Conservation (phyloP, 2,797 vertebrate species). For the Chelmon rostratus region DNA sequence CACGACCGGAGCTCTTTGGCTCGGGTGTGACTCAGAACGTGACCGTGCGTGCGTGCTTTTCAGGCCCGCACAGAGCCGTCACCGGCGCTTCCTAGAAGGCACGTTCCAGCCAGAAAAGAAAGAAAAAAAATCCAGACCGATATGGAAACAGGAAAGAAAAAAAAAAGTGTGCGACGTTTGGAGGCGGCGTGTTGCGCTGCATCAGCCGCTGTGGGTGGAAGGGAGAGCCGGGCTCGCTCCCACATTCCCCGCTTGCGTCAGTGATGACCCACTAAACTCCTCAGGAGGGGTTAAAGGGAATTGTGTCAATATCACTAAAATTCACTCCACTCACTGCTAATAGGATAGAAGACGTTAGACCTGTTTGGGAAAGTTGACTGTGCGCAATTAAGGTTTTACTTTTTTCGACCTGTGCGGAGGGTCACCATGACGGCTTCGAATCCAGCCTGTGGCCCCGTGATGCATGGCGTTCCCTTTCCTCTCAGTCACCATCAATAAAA, state of each 20-base stretch:
- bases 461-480: no score
- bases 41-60: background rate
- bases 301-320: slow-evolving; percentile 28
- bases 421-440: background rate
- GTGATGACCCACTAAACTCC: slow-evolving; percentile 66
- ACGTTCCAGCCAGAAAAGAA: slow-evolving; percentile 5
- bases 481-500: no score
- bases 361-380: background rate
- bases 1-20: slow-evolving; percentile 21
- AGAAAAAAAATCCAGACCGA: no score
- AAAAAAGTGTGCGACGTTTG: background rate
- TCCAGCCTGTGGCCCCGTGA: no score
- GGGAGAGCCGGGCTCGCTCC: slow-evolving; percentile 23
- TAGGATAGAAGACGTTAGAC: background rate
- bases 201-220: slow-evolving; percentile 40
- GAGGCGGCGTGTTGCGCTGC: background rate
- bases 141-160: slow-evolving; percentile 6
- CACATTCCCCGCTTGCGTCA: slow-evolving; percentile 57
- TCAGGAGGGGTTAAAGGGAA: slow-evolving; percentile 37
- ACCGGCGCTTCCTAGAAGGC: background rate
- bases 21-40: slow-evolving; percentile 12
- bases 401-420: background rate
- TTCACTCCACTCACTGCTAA: background rate
- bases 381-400: background rate
- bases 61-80: background rate